phyloP scores from a whole-genome alignment of 2,113 vertebrate genomes.

The Gymnobelideus leadbeateri region DNA sequence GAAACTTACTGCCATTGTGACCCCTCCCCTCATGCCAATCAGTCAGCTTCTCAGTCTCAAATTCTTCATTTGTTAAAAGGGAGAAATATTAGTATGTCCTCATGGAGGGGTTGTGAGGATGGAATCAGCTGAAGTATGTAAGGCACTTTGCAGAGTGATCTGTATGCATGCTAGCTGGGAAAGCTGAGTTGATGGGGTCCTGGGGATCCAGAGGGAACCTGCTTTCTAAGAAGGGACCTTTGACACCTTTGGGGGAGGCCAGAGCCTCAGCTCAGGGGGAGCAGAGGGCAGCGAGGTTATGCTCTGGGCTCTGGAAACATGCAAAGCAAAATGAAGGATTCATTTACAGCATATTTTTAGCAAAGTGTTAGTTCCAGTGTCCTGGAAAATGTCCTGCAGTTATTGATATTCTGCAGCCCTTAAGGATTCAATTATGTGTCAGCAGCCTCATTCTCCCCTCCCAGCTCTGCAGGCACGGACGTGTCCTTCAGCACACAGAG shows the following conservation, averaged over 20 bases:
- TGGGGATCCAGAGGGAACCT: background rate
- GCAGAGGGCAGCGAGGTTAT: background rate
- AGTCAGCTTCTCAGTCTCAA: background rate
- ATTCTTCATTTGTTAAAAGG: background rate
- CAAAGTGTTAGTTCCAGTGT: conserved; percentile 67
- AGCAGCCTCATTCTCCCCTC: conserved; percentile 48
- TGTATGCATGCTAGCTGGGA: background rate
- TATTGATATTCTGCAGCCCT: conserved; percentile 56
- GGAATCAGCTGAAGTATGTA: background rate
- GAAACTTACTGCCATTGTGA: background rate
- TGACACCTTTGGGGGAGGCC: conserved; percentile 6
- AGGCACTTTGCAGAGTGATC: background rate
- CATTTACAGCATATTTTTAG: conserved; percentile 71
- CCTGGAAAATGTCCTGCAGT: conserved; percentile 69
- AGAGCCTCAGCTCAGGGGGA: conserved; percentile 26
- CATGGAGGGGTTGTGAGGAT: background rate
- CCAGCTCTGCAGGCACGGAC: background rate
- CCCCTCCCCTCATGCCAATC: background rate
- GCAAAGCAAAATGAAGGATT: conserved; percentile 60
- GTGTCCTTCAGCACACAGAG: background rate
- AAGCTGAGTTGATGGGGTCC: background rate
- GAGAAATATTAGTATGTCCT: background rate
- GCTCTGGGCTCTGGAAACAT: conserved; percentile 12
- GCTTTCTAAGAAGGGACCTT: conserved; percentile 15
- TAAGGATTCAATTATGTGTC: conserved; percentile 54